Percentiles rank a stretch among this genome's conserved stretches.
phyloP scores from a whole-genome alignment of 92 coral and sea anemone genomes.

The Epizoanthus scotinus region DNA sequence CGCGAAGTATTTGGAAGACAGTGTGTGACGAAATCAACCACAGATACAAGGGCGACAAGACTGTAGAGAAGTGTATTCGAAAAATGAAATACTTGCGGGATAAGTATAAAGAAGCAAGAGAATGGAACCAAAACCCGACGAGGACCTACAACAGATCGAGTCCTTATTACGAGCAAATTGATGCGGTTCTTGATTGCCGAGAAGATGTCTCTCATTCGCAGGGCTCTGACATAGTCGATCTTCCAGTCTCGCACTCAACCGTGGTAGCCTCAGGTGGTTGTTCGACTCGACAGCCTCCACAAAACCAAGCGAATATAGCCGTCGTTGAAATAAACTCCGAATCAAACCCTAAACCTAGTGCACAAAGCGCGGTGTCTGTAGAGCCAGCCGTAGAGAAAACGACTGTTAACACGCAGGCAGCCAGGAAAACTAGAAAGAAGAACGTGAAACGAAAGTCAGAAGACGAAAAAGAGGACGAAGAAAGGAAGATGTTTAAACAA shows the following conservation, averaged over 20 bases:
- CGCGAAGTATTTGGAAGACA: slow-evolving; percentile 7
- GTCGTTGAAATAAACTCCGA: neutral
- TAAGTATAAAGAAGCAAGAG: slow-evolving; percentile 22
- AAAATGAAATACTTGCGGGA: slow-evolving; percentile 16
- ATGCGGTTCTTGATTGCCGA: slow-evolving; percentile 11
- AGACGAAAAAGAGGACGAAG: slow-evolving; percentile 20
- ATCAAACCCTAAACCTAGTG: neutral
- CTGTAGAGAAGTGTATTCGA: slow-evolving; percentile 11
- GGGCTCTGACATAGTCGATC: neutral
- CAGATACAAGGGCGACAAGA: slow-evolving; percentile 19
- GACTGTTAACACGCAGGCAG: neutral
- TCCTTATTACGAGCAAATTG: slow-evolving; percentile 29
- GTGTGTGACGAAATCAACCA: slow-evolving; percentile 17
- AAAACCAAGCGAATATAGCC: neutral
- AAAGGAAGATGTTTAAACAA: slow-evolving; percentile 18
- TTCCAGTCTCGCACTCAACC: neutral
- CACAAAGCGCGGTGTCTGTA: neutral
- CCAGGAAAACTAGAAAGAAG: slow-evolving; percentile 34
- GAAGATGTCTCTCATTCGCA: neutral
- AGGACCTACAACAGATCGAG: slow-evolving; percentile 22
- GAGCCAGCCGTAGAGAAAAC: neutral
- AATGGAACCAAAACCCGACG: slow-evolving; percentile 24
- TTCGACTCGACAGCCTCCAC: neutral
- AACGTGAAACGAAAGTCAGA: slow-evolving; percentile 15
- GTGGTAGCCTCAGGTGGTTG: neutral